Percentiles rank a stretch among this genome's conserved stretches.
These are phyloP conservation scores for Sebastes cheni DNA, from an alignment of 2,797 vertebrate genomes.

Conservation along the genomic window DNA sequence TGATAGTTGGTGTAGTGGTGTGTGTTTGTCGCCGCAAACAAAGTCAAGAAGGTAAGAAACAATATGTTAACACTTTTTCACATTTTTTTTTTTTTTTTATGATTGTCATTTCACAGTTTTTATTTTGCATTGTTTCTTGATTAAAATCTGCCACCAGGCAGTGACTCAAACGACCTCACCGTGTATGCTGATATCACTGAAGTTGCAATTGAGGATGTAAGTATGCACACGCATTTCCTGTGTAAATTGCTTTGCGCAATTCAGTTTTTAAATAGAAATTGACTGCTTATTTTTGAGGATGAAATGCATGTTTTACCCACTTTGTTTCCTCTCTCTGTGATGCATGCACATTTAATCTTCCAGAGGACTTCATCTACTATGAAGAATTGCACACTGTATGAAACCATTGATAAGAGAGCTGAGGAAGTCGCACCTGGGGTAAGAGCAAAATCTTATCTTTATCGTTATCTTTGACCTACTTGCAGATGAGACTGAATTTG, in stretches of 20 bases:
- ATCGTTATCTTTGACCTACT: background rate
- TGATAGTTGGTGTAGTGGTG: background rate
- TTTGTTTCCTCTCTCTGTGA: background rate
- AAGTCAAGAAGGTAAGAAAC: slow-evolving; percentile 5
- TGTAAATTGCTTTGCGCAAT: background rate
- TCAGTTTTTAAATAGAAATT: background rate
- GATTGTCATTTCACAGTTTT: too few species aligned
- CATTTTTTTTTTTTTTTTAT: background rate
- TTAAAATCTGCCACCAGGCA: background rate
- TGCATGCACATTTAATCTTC: background rate
- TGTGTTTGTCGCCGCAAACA: background rate
- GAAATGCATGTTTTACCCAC: background rate
- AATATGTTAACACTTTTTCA: rapidly evolving
- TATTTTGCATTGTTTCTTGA: background rate
- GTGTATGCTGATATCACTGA: slow-evolving; percentile 56
- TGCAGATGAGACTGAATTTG: background rate
- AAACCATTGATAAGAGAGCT: slow-evolving; percentile 24
- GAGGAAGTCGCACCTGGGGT: background rate
- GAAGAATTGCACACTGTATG: slow-evolving; percentile 43
- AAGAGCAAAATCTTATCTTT: slow-evolving; percentile 21
- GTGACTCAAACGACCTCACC: slow-evolving; percentile 7
- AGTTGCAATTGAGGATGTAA: background rate
- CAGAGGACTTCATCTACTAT: background rate
- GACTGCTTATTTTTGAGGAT: background rate
- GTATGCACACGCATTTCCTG: background rate